A percentile compares a stretch with the other conserved stretches of the same genome.
Conservation (phyloP, 1,140 invertebrate genomes). For the Meloidogyne hapla region DNA sequence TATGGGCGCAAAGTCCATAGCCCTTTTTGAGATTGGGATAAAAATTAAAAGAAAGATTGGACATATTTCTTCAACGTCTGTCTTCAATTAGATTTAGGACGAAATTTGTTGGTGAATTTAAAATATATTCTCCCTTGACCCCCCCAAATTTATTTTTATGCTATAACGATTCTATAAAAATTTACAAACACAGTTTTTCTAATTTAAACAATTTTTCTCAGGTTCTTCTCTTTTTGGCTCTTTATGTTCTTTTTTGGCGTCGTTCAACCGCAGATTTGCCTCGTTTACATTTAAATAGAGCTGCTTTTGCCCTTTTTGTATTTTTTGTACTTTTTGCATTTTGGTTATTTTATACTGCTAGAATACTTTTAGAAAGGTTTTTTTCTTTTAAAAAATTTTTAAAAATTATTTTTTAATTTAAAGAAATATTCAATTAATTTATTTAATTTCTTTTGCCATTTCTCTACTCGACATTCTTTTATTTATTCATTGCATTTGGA, state of each 20-base stretch:
- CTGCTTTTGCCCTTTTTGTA: conserved; percentile 40
- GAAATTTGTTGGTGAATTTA: too few species aligned
- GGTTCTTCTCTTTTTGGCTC: conserved; percentile 39
- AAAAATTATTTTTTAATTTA: conserved; percentile 14
- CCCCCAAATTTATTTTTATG: too few species aligned
- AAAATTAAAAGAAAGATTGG: too few species aligned
- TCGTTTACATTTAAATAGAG: conserved; percentile 36
- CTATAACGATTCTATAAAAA: too few species aligned
- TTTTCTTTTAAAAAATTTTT: not conserved
- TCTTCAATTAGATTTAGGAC: too few species aligned
- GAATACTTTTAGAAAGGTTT: conserved; percentile 34
- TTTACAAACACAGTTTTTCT: too few species aligned
- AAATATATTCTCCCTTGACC: too few species aligned
- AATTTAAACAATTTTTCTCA: not conserved
- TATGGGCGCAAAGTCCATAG: too few species aligned
- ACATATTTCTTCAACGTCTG: too few species aligned
- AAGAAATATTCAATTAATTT: conserved; percentile 35
- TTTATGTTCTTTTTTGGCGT: conserved; percentile 46
- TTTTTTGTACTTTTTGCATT: conserved; percentile 49
- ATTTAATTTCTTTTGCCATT: conserved; percentile 43
- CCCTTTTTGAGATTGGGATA: too few species aligned
- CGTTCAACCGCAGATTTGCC: conserved; percentile 36
- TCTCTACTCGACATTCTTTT: conserved; percentile 42
- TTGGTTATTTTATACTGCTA: conserved; percentile 51
- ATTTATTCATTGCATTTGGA: conserved; percentile 48